Evolutionary conservation across 2,113 vertebrate species (phyloP).

Genomic region (Emydura subglobosa): DNA sequence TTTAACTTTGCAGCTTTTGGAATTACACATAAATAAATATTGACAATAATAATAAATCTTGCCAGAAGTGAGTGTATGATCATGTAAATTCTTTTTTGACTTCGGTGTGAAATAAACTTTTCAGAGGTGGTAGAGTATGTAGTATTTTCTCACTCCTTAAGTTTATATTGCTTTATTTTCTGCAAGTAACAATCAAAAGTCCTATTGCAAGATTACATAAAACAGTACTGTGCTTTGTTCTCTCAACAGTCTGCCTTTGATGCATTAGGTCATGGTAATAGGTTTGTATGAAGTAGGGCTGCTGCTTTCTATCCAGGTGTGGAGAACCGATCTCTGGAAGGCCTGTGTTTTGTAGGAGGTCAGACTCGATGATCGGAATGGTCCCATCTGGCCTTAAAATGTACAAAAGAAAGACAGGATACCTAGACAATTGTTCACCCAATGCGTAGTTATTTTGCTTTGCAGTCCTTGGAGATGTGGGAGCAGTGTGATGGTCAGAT

Average conservation of each 20-base stretch:
- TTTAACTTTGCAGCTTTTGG: background rate
- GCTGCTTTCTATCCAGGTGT: constrained; percentile 64
- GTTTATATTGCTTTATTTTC: constrained; percentile 25
- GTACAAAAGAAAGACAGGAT: constrained; percentile 56
- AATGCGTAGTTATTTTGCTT: constrained; percentile 65
- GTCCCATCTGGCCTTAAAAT: constrained; percentile 70
- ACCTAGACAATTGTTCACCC: background rate
- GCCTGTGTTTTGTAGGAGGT: constrained; percentile 66
- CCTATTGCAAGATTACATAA: background rate
- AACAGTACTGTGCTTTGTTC: constrained; percentile 34
- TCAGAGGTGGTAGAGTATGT: background rate
- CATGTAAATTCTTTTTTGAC: background rate
- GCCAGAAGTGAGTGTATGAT: background rate
- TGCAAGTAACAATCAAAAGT: constrained; percentile 28
- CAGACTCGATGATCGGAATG: constrained; percentile 70
- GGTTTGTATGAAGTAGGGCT: constrained; percentile 52
- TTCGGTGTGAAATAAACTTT: background rate
- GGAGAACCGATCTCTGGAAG: constrained; percentile 71
- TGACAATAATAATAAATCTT: background rate
- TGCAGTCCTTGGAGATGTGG: constrained; percentile 13
- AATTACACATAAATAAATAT: background rate
- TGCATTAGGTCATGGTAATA: constrained; percentile 27
- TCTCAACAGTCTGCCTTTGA: constrained; percentile 47
- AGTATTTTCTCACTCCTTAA: constrained; percentile 25
- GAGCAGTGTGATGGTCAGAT: constrained; percentile 60